Base-by-base conservation (phyloP, 35 echinoderm and acorn worm species). In the Strongylocentrotus purpuratus region DNA sequence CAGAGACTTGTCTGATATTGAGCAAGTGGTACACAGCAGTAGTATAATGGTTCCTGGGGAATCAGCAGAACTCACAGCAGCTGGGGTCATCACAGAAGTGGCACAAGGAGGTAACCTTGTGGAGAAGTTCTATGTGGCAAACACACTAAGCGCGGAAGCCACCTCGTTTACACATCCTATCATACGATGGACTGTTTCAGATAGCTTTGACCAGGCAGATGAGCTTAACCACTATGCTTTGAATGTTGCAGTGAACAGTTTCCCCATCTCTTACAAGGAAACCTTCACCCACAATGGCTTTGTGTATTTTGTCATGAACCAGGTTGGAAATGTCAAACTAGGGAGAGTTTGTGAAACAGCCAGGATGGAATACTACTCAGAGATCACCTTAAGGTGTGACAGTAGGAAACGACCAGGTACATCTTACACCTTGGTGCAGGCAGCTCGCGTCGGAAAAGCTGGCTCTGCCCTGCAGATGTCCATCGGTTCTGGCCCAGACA, bases 241-340 rank as follows among this genome's bases (percentile, higher is more conserved):
- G 20, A 13, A 10, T 41, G 87, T 89, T 9, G 4, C 32, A 2
- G 87, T 89, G 87, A 89, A 89, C 31, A 31, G 25, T 28, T 89
- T 89, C 31, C 87, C 32, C 12, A 89, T 89, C 32, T 46, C 32
- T 17, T 89, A 89, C 87, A 89, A 89, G 87, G 87, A 89, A 17
- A 46, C 87, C 32, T 89, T 89, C 32, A 35, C 33, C 31, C 25
- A 89, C 31, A 28, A 46, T 33, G 87, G 33, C 2, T 89, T 89
- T 46, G 87, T 45, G 6, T 89, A 89, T 46, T 89, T 45, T 45
- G 87, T 46, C 12, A 45, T 89, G 87, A 89, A 89, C 87, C 87
- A 89, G 32, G 87, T 18, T 17, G 87, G n/a, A 18, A 89, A 31
- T 17, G 45, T 33, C 4, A 89, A 89, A 41, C 25, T 89, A 18